Percentiles rank a stretch among this genome's conserved stretches.
These are phyloP conservation scores for Drosophila pectinifera DNA, from an alignment of 1,140 invertebrate genomes.

Conservation along the genomic window DNA sequence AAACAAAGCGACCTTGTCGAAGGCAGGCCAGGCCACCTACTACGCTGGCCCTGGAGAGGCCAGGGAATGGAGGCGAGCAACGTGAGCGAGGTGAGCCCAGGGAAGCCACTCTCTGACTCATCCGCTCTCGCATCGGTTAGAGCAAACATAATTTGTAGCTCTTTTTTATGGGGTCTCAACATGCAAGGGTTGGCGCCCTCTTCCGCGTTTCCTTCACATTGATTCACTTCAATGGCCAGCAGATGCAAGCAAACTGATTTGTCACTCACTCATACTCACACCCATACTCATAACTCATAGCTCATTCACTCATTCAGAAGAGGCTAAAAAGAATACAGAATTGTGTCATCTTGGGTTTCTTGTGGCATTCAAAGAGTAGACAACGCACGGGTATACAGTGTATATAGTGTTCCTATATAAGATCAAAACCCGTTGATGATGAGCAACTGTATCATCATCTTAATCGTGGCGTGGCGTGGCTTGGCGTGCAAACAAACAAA, in stretches of 20 bases:
- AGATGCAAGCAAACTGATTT: constrained; percentile 70
- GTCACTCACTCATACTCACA: constrained; percentile 5
- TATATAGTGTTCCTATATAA: constrained; percentile 61
- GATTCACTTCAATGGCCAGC: constrained; percentile 57
- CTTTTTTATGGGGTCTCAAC: constrained; percentile 4
- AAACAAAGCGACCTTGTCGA: constrained; percentile 59
- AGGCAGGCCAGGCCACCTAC: constrained; percentile 57
- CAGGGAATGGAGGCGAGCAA: too few relatives aligned
- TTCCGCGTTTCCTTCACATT: constrained; percentile 50
- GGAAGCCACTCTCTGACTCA: constrained; percentile 24
- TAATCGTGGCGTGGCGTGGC: too few relatives aligned
- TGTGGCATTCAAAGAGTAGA: constrained; percentile 11
- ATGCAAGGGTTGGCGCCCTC: constrained; percentile 20
- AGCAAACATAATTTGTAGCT: constrained; percentile 17
- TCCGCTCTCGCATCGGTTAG: constrained; percentile 2
- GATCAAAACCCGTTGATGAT: constrained; percentile 70
- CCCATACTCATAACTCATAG: neutral
- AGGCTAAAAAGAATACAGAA: constrained; percentile 40
- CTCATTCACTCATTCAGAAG: constrained; percentile 39
- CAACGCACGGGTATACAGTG: constrained; percentile 28
- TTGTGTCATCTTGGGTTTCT: constrained; percentile 61
- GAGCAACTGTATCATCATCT: constrained; percentile 58
- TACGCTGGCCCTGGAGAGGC: constrained; percentile 16
- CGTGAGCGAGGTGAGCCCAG: neutral
- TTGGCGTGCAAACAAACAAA: constrained; percentile 40